These are phyloP conservation scores for Papilio glaucus DNA, from an alignment of 1,140 invertebrate genomes.

Conservation along the genomic window DNA sequence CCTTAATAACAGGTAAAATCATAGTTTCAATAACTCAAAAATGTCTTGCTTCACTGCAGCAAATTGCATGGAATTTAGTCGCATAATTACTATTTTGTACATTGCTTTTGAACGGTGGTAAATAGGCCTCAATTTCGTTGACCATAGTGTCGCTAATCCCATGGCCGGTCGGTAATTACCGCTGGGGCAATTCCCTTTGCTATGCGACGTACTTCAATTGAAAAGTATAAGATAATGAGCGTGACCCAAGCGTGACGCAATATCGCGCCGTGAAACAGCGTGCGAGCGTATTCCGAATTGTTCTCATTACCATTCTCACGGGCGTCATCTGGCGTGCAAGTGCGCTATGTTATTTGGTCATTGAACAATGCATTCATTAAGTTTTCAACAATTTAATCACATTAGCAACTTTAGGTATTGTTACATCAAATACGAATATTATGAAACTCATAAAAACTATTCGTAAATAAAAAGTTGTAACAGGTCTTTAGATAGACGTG, in stretches of 20 bases:
- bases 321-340: slow-evolving; percentile 17
- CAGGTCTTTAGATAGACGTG: background rate
- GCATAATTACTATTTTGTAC: slow-evolving; percentile 47
- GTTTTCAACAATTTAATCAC: background rate
- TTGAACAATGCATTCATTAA: slow-evolving; percentile 3
- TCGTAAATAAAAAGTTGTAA: background rate
- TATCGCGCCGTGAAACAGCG: slow-evolving; percentile 1
- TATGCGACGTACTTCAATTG: slow-evolving; percentile 39
- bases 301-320: slow-evolving; percentile 31
- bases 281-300: background rate
- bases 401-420: background rate
- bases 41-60: slow-evolving; percentile 26
- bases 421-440: too few relatives aligned
- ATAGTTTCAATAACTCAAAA: slow-evolving; percentile 19
- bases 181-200: slow-evolving; percentile 44
- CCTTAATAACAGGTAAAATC: background rate
- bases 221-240: slow-evolving; percentile 38
- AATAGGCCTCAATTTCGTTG: slow-evolving; percentile 40
- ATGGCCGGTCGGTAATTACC: slow-evolving; percentile 33
- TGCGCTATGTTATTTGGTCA: slow-evolving; percentile 22
- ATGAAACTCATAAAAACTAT: too few relatives aligned
- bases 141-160: slow-evolving; percentile 36
- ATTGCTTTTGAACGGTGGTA: slow-evolving; percentile 19
- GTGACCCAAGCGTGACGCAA: slow-evolving; percentile 27
- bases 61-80: slow-evolving; percentile 5